Evolutionary conservation across 2,797 vertebrate genomes (phyloP).

Genomic region (Ptychobarbus kaznakovi): DNA sequence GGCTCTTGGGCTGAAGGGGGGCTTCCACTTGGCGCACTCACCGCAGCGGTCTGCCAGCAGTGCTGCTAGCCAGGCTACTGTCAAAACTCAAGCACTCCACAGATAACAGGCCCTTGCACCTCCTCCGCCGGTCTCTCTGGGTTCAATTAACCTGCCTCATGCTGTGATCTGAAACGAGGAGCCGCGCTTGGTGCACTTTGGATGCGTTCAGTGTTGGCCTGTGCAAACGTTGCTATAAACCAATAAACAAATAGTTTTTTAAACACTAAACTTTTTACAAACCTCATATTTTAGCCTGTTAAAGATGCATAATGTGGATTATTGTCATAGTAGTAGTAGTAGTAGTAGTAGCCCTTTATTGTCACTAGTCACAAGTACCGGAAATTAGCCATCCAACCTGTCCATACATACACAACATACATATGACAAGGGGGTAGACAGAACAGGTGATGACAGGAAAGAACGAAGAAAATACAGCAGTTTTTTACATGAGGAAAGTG

Average conservation of each 20-base stretch:
- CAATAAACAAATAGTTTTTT: background rate
- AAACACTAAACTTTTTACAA: background rate
- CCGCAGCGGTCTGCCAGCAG: background rate
- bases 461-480: no score
- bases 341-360: no score
- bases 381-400: no score
- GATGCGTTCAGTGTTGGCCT: conserved; percentile 21
- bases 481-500: no score
- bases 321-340: background rate
- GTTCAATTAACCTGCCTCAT: conserved; percentile 21
- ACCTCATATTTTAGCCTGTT: background rate
- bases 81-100: conserved; percentile 49
- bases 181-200: background rate
- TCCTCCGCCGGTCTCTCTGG: background rate
- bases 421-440: no score
- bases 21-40: background rate
- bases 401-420: no score
- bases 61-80: conserved; percentile 50
- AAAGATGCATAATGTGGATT: background rate
- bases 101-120: conserved; percentile 42
- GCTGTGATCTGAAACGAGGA: conserved; percentile 26
- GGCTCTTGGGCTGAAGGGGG: background rate
- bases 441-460: no score
- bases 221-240: background rate
- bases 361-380: no score